Conservation (phyloP, 2,113 vertebrate species). For the Eudyptes chrysolophus region DNA sequence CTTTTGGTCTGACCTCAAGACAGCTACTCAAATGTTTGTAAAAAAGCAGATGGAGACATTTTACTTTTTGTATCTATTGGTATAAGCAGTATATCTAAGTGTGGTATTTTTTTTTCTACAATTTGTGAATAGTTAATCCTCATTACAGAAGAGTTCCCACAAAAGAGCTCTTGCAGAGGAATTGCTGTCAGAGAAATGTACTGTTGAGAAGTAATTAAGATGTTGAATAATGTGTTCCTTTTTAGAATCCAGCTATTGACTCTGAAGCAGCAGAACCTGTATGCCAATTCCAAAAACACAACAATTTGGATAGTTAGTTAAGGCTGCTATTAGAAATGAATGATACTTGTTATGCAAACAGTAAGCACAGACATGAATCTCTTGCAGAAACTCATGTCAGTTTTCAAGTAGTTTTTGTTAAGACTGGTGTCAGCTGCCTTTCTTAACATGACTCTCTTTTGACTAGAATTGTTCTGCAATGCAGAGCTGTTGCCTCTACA, state of each 20-base stretch:
- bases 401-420: slow-evolving; percentile 13
- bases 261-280: not conserved
- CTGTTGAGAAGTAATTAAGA: slow-evolving; percentile 15
- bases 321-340: slow-evolving; percentile 16
- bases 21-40: not conserved
- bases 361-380: not conserved
- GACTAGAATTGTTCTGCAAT: slow-evolving; percentile 29
- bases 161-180: slow-evolving; percentile 9
- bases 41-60: not conserved
- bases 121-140: not conserved
- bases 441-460: slow-evolving; percentile 28
- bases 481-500: not conserved
- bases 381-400: slow-evolving; percentile 33
- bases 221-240: not conserved
- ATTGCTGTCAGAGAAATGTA: not conserved
- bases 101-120: not conserved
- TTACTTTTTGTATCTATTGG: not conserved
- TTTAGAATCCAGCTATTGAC: not conserved
- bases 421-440: slow-evolving; percentile 29
- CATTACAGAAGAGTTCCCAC: not conserved
- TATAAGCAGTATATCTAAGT: not conserved
- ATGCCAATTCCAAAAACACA: not conserved
- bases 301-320: not conserved
- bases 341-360: slow-evolving; percentile 38
- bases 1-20: not conserved